A percentile compares a stretch with the other conserved stretches of the same genome.
Conservation (phyloP, 2,888 invertebrate species). For the Caenorhabditis afra region DNA sequence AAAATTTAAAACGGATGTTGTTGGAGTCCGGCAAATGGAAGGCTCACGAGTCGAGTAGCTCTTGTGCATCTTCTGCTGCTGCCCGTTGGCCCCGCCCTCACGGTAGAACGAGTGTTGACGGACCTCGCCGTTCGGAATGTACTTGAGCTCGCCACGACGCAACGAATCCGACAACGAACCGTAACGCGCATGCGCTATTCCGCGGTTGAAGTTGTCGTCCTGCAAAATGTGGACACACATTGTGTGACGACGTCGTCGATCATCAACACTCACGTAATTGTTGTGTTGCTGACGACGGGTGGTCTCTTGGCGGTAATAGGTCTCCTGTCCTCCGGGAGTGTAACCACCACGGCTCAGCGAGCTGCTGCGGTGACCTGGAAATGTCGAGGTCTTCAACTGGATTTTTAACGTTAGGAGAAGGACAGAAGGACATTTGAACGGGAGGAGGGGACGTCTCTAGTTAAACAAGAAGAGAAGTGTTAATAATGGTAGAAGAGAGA, state of each 20-base stretch:
- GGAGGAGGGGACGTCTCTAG: no score
- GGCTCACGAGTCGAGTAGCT: slow-evolving; percentile 76
- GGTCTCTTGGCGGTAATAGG: slow-evolving; percentile 71
- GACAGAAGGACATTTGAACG: neutral
- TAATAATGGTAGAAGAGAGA: neutral
- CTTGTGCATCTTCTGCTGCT: slow-evolving; percentile 73
- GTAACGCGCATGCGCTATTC: slow-evolving; percentile 77
- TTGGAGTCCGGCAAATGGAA: no score
- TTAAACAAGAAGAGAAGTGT: neutral
- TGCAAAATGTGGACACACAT: slow-evolving; percentile 37
- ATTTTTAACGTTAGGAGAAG: neutral
- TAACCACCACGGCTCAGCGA: slow-evolving; percentile 71
- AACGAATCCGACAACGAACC: slow-evolving; percentile 78
- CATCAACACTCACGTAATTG: slow-evolving; percentile 47
- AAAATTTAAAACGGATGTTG: neutral
- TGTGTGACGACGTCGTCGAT: neutral
- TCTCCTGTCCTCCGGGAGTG: slow-evolving; percentile 66
- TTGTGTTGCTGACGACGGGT: slow-evolving; percentile 68
- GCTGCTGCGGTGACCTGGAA: slow-evolving; percentile 74
- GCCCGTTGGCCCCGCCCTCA: slow-evolving; percentile 52
- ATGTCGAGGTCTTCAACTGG: no score
- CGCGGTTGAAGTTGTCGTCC: slow-evolving; percentile 68
- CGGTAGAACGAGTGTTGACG: slow-evolving; percentile 66
- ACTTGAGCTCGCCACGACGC: slow-evolving; percentile 78
- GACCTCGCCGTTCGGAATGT: slow-evolving; percentile 79